phyloP scores from a whole-genome alignment of 2,888 invertebrate species.

The Halocaridina rubra region DNA sequence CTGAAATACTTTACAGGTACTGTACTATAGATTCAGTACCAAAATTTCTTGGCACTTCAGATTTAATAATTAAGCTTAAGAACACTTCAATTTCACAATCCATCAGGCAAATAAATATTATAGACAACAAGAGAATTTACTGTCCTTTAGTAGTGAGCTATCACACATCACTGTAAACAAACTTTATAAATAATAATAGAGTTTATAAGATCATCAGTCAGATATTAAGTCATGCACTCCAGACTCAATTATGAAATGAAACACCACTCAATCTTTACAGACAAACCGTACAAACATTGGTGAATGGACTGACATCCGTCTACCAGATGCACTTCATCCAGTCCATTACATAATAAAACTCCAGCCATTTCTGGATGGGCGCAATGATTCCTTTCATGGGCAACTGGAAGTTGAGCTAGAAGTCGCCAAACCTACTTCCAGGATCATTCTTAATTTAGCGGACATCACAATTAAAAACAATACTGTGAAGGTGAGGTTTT shows the following conservation, averaged over 20 bases:
- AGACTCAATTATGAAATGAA: neutral
- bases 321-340: neutral
- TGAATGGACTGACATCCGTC: neutral
- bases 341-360: constrained; percentile 1
- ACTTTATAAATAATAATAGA: too few relatives aligned
- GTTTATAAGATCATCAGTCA: too few relatives aligned
- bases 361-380: neutral
- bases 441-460: neutral
- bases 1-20: too few relatives aligned
- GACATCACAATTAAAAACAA: neutral
- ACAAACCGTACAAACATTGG: neutral
- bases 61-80: too few relatives aligned
- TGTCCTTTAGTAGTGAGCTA: too few relatives aligned
- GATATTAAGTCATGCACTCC: too few relatives aligned
- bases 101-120: too few relatives aligned
- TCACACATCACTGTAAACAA: too few relatives aligned
- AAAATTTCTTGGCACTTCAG: too few relatives aligned
- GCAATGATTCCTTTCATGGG: neutral
- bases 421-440: neutral
- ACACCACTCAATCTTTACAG: neutral
- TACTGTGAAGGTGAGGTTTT: neutral
- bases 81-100: too few relatives aligned
- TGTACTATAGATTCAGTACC: too few relatives aligned
- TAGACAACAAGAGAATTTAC: too few relatives aligned
- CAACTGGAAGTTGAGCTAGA: neutral